Base-by-base conservation (phyloP, 2,888 invertebrate genomes). In the Ypsolopha scabrella region DNA sequence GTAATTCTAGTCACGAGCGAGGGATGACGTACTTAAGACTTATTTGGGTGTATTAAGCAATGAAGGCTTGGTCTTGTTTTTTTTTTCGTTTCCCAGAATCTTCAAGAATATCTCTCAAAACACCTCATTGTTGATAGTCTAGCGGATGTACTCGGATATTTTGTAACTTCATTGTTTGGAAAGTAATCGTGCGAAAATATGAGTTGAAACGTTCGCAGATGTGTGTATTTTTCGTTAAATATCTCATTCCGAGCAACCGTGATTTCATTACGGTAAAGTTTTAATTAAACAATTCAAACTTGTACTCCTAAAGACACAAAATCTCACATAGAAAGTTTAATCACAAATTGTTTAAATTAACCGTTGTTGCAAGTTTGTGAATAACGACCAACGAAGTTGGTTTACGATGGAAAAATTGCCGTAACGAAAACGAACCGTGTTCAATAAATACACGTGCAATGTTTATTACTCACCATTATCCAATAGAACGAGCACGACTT, bases 151-250 rank as follows among this genome's bases (percentile, higher is more conserved):
- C 61, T 8, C 37, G 71, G 71, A 68, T 71, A 80, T 72, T 80
- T 80, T 75, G 79, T 80, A 80, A 80, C 72, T 72, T 74, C 77
- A 75, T 80, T 80, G 77, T 76, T 65, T 63, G 76, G 77, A 80
- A 81, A 80, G 79, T 81, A 75, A 78, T 77, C 70, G 79, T 82
- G 83, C 71, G 82, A 83, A 81, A 66, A 43, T 39, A 14, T 7
- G 65, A 34, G 62, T 63, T 53, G 59, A 58, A 62, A 64, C 60
- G 57, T 63, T 65, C 54, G 58, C 59, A 57, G 58, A 65, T 60
- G 62, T 66, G 61, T 58, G 64, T 62, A 61, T 67, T 61, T 34
- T 39, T 57, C 60, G 53, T 57, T 61, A 65, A 6, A 60, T 60
- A 62, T 64, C 58, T 65, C 60, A 62, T 63, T 60, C 60, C 55